These are phyloP conservation scores for Formica exsecta DNA, from an alignment of 1,140 invertebrate species.

Conservation along the genomic window DNA sequence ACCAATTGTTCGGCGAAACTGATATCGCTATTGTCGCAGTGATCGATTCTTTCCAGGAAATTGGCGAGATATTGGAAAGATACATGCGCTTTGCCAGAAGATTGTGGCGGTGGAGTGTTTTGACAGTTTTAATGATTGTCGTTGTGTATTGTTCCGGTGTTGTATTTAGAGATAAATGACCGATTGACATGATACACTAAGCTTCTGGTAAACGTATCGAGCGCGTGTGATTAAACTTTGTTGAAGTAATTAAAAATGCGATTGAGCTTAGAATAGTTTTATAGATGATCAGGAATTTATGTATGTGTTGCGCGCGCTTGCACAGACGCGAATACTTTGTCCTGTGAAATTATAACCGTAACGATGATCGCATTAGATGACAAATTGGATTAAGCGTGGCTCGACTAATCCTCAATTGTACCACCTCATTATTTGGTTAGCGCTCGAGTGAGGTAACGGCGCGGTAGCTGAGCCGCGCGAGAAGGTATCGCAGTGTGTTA, in stretches of 20 bases:
- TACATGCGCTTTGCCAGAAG: conserved; percentile 30
- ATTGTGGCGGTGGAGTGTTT: conserved; percentile 27
- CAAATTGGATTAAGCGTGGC: conserved; percentile 43
- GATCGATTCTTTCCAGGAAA: conserved; percentile 74
- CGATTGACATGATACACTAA: neutral
- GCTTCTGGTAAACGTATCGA: neutral
- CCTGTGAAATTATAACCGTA: neutral
- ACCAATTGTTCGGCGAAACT: conserved; percentile 67
- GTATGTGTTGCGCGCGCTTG: neutral
- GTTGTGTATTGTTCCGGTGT: conserved; percentile 21
- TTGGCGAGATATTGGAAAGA: conserved; percentile 56
- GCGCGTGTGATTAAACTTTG: neutral
- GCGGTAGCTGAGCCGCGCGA: conserved; percentile 35
- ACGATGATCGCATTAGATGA: conserved; percentile 34
- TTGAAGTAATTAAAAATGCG: conserved; percentile 3
- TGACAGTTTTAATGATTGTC: conserved; percentile 52
- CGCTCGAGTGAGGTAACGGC: conserved; percentile 44
- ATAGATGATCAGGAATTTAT: neutral
- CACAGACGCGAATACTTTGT: neutral
- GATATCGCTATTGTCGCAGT: conserved; percentile 55
- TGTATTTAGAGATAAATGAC: conserved; percentile 47
- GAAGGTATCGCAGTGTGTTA: conserved; percentile 57
- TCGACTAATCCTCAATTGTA: conserved; percentile 59
- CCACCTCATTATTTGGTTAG: conserved; percentile 54
- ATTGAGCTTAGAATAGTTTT: conserved; percentile 30